These are phyloP conservation scores for Volucella inflata DNA, from an alignment of 2,888 invertebrate genomes.

Conservation along the genomic window DNA sequence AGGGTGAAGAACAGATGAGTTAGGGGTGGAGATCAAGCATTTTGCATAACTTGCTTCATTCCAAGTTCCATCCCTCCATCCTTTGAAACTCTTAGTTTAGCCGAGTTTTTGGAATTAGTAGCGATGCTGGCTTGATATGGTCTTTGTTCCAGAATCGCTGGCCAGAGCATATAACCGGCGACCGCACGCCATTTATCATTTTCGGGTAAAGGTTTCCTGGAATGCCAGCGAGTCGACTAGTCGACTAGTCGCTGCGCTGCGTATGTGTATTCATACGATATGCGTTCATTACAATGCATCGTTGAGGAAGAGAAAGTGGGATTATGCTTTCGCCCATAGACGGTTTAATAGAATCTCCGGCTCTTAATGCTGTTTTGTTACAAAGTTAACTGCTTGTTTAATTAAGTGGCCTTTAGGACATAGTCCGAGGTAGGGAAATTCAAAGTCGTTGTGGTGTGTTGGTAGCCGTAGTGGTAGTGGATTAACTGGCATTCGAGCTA, in stretches of 20 bases:
- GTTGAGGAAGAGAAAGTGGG: conserved; percentile 39
- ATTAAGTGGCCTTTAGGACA: conserved; percentile 70
- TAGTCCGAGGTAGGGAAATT: background rate
- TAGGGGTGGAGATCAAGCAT: conserved; percentile 54
- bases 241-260: background rate
- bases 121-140: conserved; percentile 50
- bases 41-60: conserved; percentile 40
- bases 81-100: background rate
- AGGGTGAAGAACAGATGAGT: conserved; percentile 24
- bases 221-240: conserved; percentile 12
- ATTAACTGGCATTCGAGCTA: conserved; percentile 10
- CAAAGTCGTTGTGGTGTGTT: no score
- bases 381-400: conserved; percentile 70
- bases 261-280: conserved; percentile 7
- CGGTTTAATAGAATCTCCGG: conserved; percentile 66
- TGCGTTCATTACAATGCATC: conserved; percentile 47
- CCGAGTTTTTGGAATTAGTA: conserved; percentile 46
- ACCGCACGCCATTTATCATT: conserved; percentile 72
- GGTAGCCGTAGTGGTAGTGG: background rate
- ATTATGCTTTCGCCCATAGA: conserved; percentile 39
- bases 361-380: conserved; percentile 61
- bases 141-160: conserved; percentile 57
- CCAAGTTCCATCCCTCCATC: background rate
- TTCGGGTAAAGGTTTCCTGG: conserved; percentile 42
- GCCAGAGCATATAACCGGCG: conserved; percentile 54